phyloP scores from a whole-genome alignment of 2,888 invertebrate species.

The Machimus rusticus region DNA sequence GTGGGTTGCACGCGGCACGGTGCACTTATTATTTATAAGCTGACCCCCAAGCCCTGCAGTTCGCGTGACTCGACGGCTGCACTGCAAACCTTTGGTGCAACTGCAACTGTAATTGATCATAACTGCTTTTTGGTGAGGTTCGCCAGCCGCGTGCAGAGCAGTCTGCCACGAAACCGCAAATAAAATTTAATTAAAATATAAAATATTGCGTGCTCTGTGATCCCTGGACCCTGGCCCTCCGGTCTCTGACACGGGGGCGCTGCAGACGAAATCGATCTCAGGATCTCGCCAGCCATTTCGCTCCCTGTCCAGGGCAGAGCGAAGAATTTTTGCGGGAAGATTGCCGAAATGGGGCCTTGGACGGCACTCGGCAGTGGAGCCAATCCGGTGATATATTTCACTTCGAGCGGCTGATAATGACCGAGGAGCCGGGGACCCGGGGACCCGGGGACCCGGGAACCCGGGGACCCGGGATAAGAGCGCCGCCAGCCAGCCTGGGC shows the following conservation, averaged over 20 bases:
- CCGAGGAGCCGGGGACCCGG: background rate
- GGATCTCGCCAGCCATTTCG: background rate
- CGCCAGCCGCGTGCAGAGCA: background rate
- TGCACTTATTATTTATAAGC: constrained; percentile 4
- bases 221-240: background rate
- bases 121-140: constrained; percentile 1
- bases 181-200: constrained; percentile 15
- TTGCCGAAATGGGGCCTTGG: background rate
- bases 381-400: background rate
- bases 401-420: background rate
- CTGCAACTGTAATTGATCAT: constrained; percentile 6
- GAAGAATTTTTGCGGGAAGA: background rate
- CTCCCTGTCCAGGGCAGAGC: background rate
- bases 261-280: background rate
- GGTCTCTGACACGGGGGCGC: background rate
- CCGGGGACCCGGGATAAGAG: background rate
- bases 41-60: background rate
- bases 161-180: background rate
- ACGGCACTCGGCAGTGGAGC: background rate
- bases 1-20: background rate
- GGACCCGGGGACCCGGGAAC: background rate
- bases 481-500: background rate
- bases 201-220: background rate
- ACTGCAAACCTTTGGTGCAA: background rate
- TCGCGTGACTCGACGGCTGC: background rate